Percentiles rank a stretch among this genome's conserved stretches.
Conservation (phyloP, 1,140 invertebrate species). For the Hylaeus volcanicus region DNA sequence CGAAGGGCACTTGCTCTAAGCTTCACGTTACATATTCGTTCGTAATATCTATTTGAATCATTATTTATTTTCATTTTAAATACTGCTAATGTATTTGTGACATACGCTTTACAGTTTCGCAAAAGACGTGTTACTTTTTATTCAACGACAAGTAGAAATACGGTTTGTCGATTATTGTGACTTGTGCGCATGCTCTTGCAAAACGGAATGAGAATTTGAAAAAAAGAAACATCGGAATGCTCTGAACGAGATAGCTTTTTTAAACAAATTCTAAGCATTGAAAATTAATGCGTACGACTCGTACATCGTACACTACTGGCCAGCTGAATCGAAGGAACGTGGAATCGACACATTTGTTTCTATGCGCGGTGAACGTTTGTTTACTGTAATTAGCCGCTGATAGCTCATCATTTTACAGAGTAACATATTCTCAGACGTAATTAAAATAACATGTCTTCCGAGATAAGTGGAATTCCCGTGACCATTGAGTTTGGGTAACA, state of each 20-base stretch:
- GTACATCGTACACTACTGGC: conserved; percentile 26
- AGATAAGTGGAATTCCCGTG: conserved; percentile 47
- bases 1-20: neutral
- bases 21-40: neutral
- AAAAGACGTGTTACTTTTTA: neutral
- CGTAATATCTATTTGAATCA: neutral
- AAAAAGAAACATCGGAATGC: neutral
- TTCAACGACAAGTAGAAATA: no score
- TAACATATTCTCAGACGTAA: neutral
- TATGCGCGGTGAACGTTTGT: conserved; percentile 11
- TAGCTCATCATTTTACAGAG: neutral
- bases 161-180: neutral
- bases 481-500: conserved; percentile 73
- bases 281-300: neutral
- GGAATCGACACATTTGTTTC: conserved; percentile 38
- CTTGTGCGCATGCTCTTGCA: neutral
- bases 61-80: neutral
- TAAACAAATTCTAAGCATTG: neutral
- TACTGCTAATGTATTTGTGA: neutral
- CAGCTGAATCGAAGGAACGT: conserved; percentile 13
- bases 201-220: neutral
- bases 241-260: neutral
- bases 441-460: conserved; percentile 38
- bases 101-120: neutral
- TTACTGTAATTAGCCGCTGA: conserved; percentile 2